Evolutionary conservation across 1,140 invertebrate genomes (phyloP), one percentile per base, ranked within the genome.

Genomic region (Ctenoplectra terminalis): DNA sequence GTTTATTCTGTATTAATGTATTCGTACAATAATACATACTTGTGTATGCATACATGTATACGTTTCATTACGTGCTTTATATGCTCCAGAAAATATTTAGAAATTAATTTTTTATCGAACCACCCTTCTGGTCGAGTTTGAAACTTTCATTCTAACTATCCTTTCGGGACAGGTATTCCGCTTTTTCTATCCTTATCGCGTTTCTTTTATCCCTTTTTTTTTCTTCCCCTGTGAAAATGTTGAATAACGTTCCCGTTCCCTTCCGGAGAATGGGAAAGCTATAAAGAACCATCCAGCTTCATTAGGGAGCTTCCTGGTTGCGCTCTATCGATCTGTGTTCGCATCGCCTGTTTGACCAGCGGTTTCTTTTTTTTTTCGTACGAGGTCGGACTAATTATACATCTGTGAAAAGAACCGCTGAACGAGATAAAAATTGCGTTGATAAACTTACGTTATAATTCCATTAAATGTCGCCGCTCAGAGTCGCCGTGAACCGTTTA

Each of bases 341-440:
- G 60, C 72, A 60, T 56, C 70, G 83, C 40, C 56, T 81, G 56
- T 76, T 46, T 67, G 66, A 74, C 52, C 72, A 73, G n/a, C 71
- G 52, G 31, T 73, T 70, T 50, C 50, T 85, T 85, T 85, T 86
- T 50, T 56, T 85, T 85, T 85, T 86, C 67, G 63, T 37, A 71
- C 83, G 52, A 79, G 76, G 67, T 43, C 69, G 26, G n/a, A 9
- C 31, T 72, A 79, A 71, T 72, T 52, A 71, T 61, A 70, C 26
- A 1, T n/a, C 9, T 2, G 3, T 71, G 34, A 29, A 50, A 50
- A 52, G 63, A 50, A 56, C 34, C 37, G 26, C 15, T 43, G 20
- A 31, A 11, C 4, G 40, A n/a, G 37, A 46, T n/a, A 54, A n/a
- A 34, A 58, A 43, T n/a, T 23, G 63, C 13, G 8, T 5, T 46